These are phyloP conservation scores for Cololabis saira DNA, from an alignment of 2,113 vertebrate genomes.

Conservation along the genomic window DNA sequence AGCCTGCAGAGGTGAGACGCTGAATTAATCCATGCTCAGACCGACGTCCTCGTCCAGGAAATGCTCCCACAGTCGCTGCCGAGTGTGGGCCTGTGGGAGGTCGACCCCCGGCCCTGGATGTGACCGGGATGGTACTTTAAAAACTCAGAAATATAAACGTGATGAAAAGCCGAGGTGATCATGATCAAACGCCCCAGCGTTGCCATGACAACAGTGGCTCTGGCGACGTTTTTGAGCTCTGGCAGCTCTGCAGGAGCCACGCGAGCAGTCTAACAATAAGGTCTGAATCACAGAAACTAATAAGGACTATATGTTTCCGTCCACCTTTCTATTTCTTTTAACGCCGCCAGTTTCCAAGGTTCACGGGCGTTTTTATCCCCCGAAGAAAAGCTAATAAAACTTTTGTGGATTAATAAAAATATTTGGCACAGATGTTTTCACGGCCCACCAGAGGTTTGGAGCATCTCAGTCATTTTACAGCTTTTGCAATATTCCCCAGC, in stretches of 20 bases:
- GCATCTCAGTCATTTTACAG: too few relatives aligned
- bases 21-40: conserved; percentile 46
- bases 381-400: too few relatives aligned
- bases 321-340: neutral
- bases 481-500: too few relatives aligned
- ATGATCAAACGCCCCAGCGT: neutral
- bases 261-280: neutral
- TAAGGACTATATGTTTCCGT: too few relatives aligned
- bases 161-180: neutral
- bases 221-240: neutral
- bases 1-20: conserved; percentile 34
- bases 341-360: neutral
- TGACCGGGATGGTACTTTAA: neutral
- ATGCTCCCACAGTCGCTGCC: conserved; percentile 27
- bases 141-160: neutral
- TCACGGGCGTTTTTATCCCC: too few relatives aligned
- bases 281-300: neutral
- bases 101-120: neutral
- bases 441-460: too few relatives aligned
- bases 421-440: too few relatives aligned
- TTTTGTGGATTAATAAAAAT: too few relatives aligned
- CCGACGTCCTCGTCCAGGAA: conserved; percentile 35
- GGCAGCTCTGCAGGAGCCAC: neutral
- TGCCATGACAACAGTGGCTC: neutral
- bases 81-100: conserved; percentile 10